Base-by-base conservation (phyloP, 2,888 invertebrate genomes). In the Stegana nigrithorax region DNA sequence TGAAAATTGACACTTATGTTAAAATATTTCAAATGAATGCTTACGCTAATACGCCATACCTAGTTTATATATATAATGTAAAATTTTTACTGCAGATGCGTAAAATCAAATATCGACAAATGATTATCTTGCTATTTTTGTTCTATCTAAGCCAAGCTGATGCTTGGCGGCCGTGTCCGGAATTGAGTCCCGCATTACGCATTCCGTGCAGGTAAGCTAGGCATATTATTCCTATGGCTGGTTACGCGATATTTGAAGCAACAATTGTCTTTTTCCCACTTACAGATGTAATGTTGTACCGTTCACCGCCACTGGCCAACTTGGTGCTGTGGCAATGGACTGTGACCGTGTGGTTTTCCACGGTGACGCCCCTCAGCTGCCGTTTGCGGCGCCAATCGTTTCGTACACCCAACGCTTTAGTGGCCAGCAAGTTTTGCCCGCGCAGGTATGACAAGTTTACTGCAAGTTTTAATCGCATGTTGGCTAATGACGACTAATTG, bases 271-370 rank as follows among this genome's bases (percentile, higher is more conserved):
- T n/a, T n/a, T n/a, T n/a, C 42, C 67, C 47, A 14, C 23, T 42
- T 70, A 73, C 69, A 89, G 89, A 65, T 89, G 89, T 78, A 84
- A 85, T 77, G 82, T 86, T 63, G 86, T 86, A 72, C 81, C 88
- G 60, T 85, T 84, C 69, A 87, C 87, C 14, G 86, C 88, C 23
- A 85, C 86, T 47, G 88, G 88, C 68, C 85, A 87, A 62, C 83
- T 85, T 39, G 84, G 84, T 51, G 85, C 89, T 60, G 90, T 94
- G 69, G 87, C 89, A 72, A 90, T 95, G 88, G 90, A 95, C 84
- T 96, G 96, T 83, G 95, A 96, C 86, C 86, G 90, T 7, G 91
- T 94, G 23, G 93, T 94, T 26, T 94, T 95, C 78, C 88, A 91
- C 25, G 90, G 91, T 4, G 94, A 95, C 81, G 91, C 92, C 69